These are phyloP conservation scores for Myotis vivesi DNA, from an alignment of 2,797 vertebrate species.

Conservation along the genomic window DNA sequence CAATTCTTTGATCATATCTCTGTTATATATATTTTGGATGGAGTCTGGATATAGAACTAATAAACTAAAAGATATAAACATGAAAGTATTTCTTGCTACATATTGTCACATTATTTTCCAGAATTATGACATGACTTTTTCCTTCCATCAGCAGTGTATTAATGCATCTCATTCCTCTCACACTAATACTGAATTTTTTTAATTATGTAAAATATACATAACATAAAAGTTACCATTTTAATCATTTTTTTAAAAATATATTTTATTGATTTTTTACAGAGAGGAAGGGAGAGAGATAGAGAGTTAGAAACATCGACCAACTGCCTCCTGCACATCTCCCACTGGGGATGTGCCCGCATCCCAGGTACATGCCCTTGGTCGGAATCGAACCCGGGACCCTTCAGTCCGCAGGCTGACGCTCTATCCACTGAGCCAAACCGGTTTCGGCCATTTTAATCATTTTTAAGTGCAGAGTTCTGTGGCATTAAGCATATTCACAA, in stretches of 20 bases:
- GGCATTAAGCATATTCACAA: background rate
- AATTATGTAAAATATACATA: background rate
- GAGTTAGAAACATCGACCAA: no score
- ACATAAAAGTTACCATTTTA: background rate
- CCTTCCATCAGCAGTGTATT: background rate
- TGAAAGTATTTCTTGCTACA: background rate
- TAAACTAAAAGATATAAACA: slow-evolving; percentile 2
- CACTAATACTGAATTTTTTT: background rate
- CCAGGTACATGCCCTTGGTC: no score
- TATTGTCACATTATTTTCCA: background rate
- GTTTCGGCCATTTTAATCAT: background rate
- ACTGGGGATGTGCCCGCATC: no score
- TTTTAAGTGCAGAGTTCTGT: background rate
- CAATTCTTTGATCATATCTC: background rate
- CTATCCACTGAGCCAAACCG: no score
- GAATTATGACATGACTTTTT: background rate
- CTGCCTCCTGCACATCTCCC: no score
- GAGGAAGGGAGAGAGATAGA: no score
- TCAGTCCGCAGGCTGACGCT: no score
- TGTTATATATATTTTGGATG: background rate
- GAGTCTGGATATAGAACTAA: background rate
- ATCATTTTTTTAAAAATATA: no score
- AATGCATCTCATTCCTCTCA: background rate
- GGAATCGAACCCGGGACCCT: no score
- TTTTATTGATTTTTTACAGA: no score